These are phyloP conservation scores for Melitaea cinxia DNA, from an alignment of 1,140 invertebrate species.

Conservation along the genomic window DNA sequence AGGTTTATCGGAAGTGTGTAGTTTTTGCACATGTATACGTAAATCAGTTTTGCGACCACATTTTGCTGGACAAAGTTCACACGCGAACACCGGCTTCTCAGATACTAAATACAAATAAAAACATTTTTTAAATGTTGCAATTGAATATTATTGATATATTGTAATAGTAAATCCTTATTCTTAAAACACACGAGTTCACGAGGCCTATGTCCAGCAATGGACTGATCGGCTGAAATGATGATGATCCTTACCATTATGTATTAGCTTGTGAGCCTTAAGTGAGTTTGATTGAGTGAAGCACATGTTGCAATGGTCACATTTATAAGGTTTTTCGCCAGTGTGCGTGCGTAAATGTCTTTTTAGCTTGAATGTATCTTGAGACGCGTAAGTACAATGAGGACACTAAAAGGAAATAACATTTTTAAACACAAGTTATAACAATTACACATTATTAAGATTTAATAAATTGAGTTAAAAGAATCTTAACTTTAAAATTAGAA, in stretches of 20 bases:
- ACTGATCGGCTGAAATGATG: no score
- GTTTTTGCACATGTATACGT: conserved; percentile 97
- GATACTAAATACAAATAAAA: conserved; percentile 83
- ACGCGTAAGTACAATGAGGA: conserved; percentile 98
- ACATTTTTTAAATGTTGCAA: no score
- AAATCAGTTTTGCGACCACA: conserved; percentile 98
- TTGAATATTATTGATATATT: no score
- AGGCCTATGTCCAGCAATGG: not conserved
- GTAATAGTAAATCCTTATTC: not conserved
- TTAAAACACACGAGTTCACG: conserved; percentile 37
- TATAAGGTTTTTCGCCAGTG: conserved; percentile 95
- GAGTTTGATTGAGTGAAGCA: conserved; percentile 98
- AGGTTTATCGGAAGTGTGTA: conserved; percentile 96
- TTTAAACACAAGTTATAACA: no score
- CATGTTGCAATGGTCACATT: conserved; percentile 95
- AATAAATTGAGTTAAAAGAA: no score
- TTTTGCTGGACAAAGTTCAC: conserved; percentile 97
- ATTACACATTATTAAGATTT: not conserved
- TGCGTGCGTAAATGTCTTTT: conserved; percentile 97
- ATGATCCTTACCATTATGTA: conserved; percentile 90
- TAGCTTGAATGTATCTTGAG: conserved; percentile 98
- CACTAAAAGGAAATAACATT: conserved; percentile 84
- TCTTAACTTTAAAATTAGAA: no score
- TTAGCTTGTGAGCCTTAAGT: conserved; percentile 95
- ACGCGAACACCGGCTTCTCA: conserved; percentile 97